Evolutionary conservation across 1,140 invertebrate genomes (phyloP).

Genomic region (Plectrocnemia conspersa): DNA sequence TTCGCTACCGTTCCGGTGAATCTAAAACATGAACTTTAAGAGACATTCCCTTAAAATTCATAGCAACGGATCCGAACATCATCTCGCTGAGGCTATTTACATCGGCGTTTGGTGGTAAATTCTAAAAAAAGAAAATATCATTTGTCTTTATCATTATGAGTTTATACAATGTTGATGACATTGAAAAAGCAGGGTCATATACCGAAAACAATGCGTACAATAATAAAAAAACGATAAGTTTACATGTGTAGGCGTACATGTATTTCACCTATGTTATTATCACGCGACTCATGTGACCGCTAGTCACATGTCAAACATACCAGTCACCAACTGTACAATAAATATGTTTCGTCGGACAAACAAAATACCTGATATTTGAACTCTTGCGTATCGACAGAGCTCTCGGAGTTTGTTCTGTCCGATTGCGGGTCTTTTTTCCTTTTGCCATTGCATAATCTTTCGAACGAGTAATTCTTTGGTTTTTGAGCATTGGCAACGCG

Average conservation of each 20-base stretch:
- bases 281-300: conserved; percentile 20
- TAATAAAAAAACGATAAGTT: neutral
- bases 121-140: conserved; percentile 42
- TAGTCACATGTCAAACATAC: conserved; percentile 21
- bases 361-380: conserved; percentile 51
- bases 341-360: neutral
- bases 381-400: conserved; percentile 51
- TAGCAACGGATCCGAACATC: conserved; percentile 83
- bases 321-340: conserved; percentile 9
- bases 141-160: neutral
- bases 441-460: conserved; percentile 12
- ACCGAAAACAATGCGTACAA: too few relatives aligned
- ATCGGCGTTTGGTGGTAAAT: conserved; percentile 61
- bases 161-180: neutral
- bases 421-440: conserved; percentile 6
- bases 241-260: neutral
- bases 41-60: conserved; percentile 79
- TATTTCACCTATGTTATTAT: neutral
- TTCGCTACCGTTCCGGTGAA: conserved; percentile 54
- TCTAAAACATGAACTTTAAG: conserved; percentile 75
- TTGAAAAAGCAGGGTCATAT: too few relatives aligned
- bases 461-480: neutral
- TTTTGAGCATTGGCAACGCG: conserved; percentile 48
- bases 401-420: neutral
- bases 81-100: conserved; percentile 75